These are phyloP conservation scores for Clavelina lepadiformis DNA, from an alignment of 23 tunicate species.

Conservation along the genomic window DNA sequence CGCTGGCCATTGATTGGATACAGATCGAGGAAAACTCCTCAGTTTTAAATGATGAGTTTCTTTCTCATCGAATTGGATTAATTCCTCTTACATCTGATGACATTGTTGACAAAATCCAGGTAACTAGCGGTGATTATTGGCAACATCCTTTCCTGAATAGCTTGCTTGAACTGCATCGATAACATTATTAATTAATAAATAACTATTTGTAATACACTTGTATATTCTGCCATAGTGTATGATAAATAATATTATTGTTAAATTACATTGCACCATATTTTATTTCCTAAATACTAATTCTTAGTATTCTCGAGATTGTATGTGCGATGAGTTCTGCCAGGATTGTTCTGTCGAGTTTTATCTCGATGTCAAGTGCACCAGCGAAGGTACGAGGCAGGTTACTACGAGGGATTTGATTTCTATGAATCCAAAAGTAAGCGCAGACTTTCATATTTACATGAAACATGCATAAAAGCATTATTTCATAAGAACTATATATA, in stretches of 20 bases:
- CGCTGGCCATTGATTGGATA: conserved; percentile 97
- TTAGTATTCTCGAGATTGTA: conserved; percentile 92
- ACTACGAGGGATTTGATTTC: conserved; percentile 93
- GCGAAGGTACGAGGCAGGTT: conserved; percentile 91
- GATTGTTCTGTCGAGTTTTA: conserved; percentile 94
- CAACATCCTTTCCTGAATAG: not conserved
- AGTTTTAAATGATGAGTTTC: conserved; percentile 95
- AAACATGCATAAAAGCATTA: not conserved
- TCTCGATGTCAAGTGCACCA: conserved; percentile 90
- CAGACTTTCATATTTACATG: not conserved
- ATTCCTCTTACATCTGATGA: conserved; percentile 98
- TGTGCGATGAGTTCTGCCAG: conserved; percentile 92
- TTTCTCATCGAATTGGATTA: conserved; percentile 89
- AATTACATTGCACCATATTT: not conserved
- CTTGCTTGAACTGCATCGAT: too few relatives aligned
- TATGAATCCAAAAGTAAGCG: conserved; percentile 66
- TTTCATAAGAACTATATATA: not conserved
- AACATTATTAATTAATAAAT: too few relatives aligned
- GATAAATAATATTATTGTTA: not conserved
- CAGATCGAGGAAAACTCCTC: conserved; percentile 98
- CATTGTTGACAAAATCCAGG: conserved; percentile 86
- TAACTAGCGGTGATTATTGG: not conserved
- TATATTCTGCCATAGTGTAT: too few relatives aligned
- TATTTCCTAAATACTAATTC: not conserved
- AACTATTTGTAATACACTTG: not conserved